Evolutionary conservation across 2,888 invertebrate species (phyloP).

Genomic region (Phymatocera aterrima): DNA sequence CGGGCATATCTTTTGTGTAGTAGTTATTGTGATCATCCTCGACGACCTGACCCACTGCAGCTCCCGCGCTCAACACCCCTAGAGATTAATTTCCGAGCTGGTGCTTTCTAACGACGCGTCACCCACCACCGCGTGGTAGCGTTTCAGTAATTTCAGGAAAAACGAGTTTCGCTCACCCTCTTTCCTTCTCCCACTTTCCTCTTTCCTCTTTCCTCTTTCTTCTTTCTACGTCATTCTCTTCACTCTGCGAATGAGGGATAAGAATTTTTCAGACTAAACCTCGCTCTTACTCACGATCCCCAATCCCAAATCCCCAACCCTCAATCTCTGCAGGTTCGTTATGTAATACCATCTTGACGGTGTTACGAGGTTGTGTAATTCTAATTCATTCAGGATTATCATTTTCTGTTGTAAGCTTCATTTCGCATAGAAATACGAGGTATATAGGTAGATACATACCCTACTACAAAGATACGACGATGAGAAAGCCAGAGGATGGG

Average conservation of each 20-base stretch:
- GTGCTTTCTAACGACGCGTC: slow-evolving; percentile 40
- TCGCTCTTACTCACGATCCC: too few species aligned
- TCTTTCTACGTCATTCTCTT: too few species aligned
- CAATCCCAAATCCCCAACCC: background rate
- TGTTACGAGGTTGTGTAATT: background rate
- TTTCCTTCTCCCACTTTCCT: background rate
- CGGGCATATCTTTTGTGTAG: slow-evolving; percentile 64
- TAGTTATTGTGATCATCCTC: slow-evolving; percentile 27
- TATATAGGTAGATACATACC: background rate
- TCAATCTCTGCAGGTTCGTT: background rate
- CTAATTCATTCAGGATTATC: slow-evolving; percentile 26
- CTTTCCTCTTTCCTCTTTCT: background rate
- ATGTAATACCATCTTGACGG: slow-evolving; percentile 29
- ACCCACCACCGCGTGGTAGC: slow-evolving; percentile 20
- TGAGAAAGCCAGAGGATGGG: background rate
- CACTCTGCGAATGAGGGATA: background rate
- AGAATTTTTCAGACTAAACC: background rate
- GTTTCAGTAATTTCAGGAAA: slow-evolving; percentile 42
- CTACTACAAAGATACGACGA: background rate
- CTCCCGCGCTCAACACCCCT: slow-evolving; percentile 18
- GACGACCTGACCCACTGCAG: slow-evolving; percentile 41
- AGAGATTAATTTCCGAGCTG: slow-evolving; percentile 42
- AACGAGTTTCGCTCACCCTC: slow-evolving; percentile 19
- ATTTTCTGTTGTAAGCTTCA: slow-evolving; percentile 7
- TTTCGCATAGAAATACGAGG: background rate